Evolutionary conservation across 2,113 vertebrate species (phyloP), one percentile per base, ranked within the genome.

Genomic region (Pelmatolapia mariae): DNA sequence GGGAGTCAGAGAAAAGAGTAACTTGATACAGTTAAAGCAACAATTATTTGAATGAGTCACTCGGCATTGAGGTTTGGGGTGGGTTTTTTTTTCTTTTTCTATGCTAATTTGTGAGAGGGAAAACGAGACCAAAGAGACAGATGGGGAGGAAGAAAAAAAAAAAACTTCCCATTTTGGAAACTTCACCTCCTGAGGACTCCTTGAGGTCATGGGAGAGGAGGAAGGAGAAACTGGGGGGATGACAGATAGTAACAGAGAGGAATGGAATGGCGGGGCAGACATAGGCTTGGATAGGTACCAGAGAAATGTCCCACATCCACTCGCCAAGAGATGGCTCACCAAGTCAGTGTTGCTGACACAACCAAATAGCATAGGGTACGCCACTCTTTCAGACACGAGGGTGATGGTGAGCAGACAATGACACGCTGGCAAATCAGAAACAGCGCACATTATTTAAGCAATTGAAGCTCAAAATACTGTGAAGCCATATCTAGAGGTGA

Each of bases 21-120:
- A 96, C 90, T 87, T 22, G 93, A 96, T 94, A 86, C 85, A 89
- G 82, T 88, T 91, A 90, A 94, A 94, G 93, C 90, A 94, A 95
- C 95, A 95, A 95, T 96, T 94, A 96, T 96, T 93, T 91, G 87
- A 94, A 92, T 92, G 94, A 95, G 90, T 96, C 93, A 93, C 91
- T 95, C 84, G 68, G 82, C 81, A 85, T 54, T 87, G 90, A 93
- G 92, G 87, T 95, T 93, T 94, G 24, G 54, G 19, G n/a, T 80
- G 82, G 71, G 71, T 15, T 63, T 10, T 59, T 84, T 47, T 47
- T 71, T 15, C 8, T 71, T 86, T 88, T 86, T 84, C 53, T 53
- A 84, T 81, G 84, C 87, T 92, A 91, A 93, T 91, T 91, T 19
- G 82, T 90, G 92, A 95, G 86, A 90, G 87, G 88, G 90, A 92